These are phyloP conservation scores for Atlantisia rogersi DNA, from an alignment of 2,113 vertebrate genomes.

Conservation along the genomic window DNA sequence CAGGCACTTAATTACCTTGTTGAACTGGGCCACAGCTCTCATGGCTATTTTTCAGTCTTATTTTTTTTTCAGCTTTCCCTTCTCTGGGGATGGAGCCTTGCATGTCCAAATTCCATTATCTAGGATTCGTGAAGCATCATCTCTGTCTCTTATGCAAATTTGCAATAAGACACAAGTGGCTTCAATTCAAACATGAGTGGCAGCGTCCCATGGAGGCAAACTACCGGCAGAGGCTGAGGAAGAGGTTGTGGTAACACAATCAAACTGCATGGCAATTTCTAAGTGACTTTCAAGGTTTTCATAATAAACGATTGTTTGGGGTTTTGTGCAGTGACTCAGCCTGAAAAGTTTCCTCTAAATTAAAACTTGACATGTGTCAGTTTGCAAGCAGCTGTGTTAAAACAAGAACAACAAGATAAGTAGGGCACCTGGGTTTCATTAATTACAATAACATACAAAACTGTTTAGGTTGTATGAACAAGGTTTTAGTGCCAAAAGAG, in stretches of 20 bases:
- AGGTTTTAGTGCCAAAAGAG: background rate
- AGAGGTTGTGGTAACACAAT: constrained; percentile 24
- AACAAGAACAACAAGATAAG: constrained; percentile 39
- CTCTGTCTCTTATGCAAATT: constrained; percentile 66
- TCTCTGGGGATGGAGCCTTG: constrained; percentile 28
- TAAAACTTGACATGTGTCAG: constrained; percentile 35
- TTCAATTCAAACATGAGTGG: constrained; percentile 57
- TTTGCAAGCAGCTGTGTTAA: constrained; percentile 1
- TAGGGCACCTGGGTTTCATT: constrained; percentile 25
- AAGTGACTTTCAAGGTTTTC: constrained; percentile 51
- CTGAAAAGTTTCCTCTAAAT: constrained; percentile 53
- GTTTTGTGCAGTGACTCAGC: constrained; percentile 12
- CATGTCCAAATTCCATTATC: constrained; percentile 61
- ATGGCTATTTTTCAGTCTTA: background rate
- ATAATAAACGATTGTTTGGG: constrained; percentile 7
- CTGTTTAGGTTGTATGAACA: background rate
- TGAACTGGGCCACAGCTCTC: constrained; percentile 33
- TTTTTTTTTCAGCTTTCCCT: background rate
- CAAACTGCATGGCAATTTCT: constrained; percentile 26
- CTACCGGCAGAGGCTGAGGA: background rate
- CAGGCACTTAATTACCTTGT: background rate
- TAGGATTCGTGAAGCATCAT: constrained; percentile 60
- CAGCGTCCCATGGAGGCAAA: constrained; percentile 47
- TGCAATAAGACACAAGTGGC: constrained; percentile 60
- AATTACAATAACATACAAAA: constrained; percentile 33